Conservation (phyloP, 2,113 vertebrate species). For the Choloepus hoffmanni region DNA sequence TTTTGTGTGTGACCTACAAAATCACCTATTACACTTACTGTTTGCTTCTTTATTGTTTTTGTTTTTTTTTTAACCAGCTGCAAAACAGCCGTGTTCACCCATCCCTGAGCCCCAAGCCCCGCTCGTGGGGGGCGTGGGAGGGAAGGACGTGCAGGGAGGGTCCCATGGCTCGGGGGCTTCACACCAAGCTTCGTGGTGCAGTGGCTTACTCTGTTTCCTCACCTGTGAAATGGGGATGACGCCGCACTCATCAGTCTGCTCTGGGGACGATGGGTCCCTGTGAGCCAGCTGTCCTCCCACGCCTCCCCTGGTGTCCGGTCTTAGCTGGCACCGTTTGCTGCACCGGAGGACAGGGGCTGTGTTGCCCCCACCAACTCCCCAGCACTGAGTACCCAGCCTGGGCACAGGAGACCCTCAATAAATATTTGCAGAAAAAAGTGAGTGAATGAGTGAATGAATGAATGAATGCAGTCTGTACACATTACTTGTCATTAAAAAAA, state of each 20-base stretch:
- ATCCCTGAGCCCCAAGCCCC: neutral
- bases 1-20: constrained; percentile 7
- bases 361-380: neutral
- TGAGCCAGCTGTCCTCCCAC: neutral
- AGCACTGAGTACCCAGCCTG: neutral
- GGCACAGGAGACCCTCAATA: neutral
- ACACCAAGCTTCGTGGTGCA: neutral
- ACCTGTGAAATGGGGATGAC: neutral
- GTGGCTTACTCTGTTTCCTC: neutral
- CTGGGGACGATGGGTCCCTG: neutral
- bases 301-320: neutral
- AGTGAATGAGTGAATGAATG: neutral
- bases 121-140: neutral
- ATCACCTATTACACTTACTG: neutral
- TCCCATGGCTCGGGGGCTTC: neutral
- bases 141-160: neutral
- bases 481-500: neutral
- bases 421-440: neutral
- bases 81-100: neutral
- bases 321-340: neutral
- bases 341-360: neutral
- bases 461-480: neutral
- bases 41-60: neutral
- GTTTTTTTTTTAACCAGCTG: neutral
- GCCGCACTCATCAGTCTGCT: neutral